phyloP scores from a whole-genome alignment of 1,140 invertebrate species.

The Rhagoletis zephyria region DNA sequence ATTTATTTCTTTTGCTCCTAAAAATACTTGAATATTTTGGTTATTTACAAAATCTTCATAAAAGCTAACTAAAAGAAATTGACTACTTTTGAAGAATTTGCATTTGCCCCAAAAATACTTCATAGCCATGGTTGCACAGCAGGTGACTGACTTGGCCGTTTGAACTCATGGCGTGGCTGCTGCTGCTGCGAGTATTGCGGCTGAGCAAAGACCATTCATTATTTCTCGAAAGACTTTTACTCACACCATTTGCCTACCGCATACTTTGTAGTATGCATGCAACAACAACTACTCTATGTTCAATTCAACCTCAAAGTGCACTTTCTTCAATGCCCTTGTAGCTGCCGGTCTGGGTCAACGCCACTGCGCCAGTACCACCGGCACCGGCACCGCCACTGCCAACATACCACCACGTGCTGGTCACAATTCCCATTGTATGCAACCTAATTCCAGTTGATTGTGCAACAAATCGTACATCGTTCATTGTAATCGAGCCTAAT shows the following conservation, averaged over 20 bases:
- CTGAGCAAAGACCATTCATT: neutral
- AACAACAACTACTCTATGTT: neutral
- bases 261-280: neutral
- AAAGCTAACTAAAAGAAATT: neutral
- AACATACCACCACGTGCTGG: constrained; percentile 22
- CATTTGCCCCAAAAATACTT: constrained; percentile 2
- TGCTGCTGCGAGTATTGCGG: neutral
- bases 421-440: constrained; percentile 33
- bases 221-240: constrained; percentile 16
- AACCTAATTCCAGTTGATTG: constrained; percentile 42
- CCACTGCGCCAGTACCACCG: neutral
- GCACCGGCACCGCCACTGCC: neutral
- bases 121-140: neutral
- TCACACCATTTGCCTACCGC: neutral
- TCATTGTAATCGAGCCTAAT: neutral
- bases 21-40: neutral
- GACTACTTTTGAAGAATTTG: neutral
- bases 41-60: neutral
- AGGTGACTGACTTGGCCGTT: neutral
- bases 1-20: neutral
- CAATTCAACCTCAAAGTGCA: neutral
- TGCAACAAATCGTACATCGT: constrained; percentile 40
- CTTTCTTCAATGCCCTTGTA: too few species aligned
- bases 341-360: too few species aligned
- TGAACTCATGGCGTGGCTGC: neutral